Evolutionary conservation across 2,888 invertebrate species (phyloP).

Genomic region (Troides aeacus): DNA sequence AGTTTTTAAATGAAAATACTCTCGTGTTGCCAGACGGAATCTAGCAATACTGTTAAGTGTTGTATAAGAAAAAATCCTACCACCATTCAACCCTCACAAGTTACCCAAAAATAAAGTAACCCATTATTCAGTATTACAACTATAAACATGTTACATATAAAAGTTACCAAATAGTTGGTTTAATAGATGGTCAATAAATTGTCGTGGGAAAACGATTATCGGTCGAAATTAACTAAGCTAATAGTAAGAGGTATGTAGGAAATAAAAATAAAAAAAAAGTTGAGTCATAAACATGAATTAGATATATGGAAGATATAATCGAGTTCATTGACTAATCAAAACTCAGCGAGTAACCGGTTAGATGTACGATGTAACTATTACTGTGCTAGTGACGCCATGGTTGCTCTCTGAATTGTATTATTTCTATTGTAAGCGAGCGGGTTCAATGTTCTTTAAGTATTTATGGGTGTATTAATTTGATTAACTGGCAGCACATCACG

Average conservation of each 20-base stretch:
- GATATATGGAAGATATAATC: background rate
- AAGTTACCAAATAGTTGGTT: too few relatives aligned
- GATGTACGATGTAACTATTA: constrained; percentile 16
- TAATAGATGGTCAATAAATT: background rate
- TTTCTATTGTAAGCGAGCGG: constrained; percentile 52
- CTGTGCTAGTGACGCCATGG: constrained; percentile 30
- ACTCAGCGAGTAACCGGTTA: constrained; percentile 1
- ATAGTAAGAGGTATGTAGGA: background rate
- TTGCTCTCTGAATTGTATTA: constrained; percentile 38
- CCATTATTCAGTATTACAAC: too few relatives aligned
- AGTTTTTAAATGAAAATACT: too few relatives aligned
- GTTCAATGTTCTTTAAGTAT: constrained; percentile 44
- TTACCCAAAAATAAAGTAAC: too few relatives aligned
- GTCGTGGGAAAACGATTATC: background rate
- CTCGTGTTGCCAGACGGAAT: too few relatives aligned
- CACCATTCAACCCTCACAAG: too few relatives aligned
- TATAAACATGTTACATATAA: too few relatives aligned
- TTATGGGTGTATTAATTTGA: constrained; percentile 38
- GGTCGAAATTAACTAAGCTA: background rate
- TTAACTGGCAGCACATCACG: constrained; percentile 32
- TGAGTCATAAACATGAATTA: background rate
- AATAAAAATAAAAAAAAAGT: background rate
- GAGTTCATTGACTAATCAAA: constrained; percentile 9
- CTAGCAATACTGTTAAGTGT: too few relatives aligned
- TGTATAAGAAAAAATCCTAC: too few relatives aligned